Percentiles rank a stretch among this genome's conserved stretches.
These are phyloP conservation scores for Pampus argenteus DNA, from an alignment of 2,797 vertebrate genomes.

Conservation along the genomic window DNA sequence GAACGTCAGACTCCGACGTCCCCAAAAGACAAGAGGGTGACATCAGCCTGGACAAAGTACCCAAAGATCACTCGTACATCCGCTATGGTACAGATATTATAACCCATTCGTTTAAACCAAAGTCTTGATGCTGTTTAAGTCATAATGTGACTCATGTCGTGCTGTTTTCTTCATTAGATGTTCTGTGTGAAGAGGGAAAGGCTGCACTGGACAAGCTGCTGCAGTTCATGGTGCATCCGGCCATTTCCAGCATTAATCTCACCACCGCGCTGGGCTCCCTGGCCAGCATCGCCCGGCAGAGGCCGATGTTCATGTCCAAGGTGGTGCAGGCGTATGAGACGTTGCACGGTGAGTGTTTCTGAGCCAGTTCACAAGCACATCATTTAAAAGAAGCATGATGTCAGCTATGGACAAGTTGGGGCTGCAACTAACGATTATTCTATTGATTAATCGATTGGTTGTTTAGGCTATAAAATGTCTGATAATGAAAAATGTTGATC, in stretches of 20 bases:
- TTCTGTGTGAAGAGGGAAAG: slow-evolving; percentile 91
- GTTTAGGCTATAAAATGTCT: too few relatives aligned
- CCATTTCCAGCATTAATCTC: slow-evolving; percentile 97
- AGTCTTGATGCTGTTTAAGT: too few relatives aligned
- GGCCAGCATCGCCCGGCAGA: slow-evolving; percentile 92
- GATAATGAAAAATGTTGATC: too few relatives aligned
- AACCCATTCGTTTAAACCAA: not conserved
- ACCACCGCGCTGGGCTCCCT: slow-evolving; percentile 93
- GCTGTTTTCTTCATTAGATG: slow-evolving; percentile 68
- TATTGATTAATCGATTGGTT: too few relatives aligned
- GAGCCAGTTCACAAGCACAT: not conserved
- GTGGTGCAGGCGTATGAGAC: slow-evolving; percentile 97
- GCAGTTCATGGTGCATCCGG: slow-evolving; percentile 97
- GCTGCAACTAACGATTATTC: too few relatives aligned
- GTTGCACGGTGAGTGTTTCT: slow-evolving; percentile 88
- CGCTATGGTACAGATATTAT: slow-evolving; percentile 85
- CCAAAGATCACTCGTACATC: slow-evolving; percentile 91
- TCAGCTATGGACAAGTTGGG: too few relatives aligned
- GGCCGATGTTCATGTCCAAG: slow-evolving; percentile 98
- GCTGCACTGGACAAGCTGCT: slow-evolving; percentile 92
- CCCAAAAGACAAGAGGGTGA: slow-evolving; percentile 92
- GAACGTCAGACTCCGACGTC: slow-evolving; percentile 90
- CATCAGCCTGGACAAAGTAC: slow-evolving; percentile 93
- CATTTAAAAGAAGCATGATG: not conserved
- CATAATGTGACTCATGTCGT: not conserved